phyloP scores from a whole-genome alignment of 2,797 vertebrate species.

The Xenentodon cancila region DNA sequence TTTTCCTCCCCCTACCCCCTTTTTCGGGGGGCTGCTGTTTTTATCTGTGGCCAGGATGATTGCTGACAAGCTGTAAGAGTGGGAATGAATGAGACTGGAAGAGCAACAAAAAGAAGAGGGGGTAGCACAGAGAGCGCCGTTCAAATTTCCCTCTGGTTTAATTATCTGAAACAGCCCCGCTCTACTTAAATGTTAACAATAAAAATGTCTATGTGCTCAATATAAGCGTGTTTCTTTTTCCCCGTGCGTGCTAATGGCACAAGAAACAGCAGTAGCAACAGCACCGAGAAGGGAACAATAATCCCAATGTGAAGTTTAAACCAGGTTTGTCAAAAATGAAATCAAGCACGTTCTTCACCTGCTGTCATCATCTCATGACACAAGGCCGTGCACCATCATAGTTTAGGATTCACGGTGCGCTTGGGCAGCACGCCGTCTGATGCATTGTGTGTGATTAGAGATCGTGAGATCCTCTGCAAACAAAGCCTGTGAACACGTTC shows the following conservation, averaged over 20 bases:
- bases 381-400: constrained; percentile 32
- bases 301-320: constrained; percentile 45
- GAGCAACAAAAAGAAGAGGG: neutral
- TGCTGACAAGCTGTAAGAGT: constrained; percentile 45
- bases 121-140: constrained; percentile 16
- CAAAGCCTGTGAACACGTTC: constrained; percentile 55
- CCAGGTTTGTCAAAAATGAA: constrained; percentile 45
- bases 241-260: constrained; percentile 23
- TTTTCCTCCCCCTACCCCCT: constrained; percentile 2
- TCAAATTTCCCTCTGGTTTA: constrained; percentile 79
- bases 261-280: constrained; percentile 25
- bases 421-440: too few species aligned
- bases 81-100: constrained; percentile 30
- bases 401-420: too few species aligned
- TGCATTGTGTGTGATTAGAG: constrained; percentile 3
- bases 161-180: constrained; percentile 68
- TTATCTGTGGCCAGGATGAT: constrained; percentile 54
- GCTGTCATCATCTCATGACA: constrained; percentile 44
- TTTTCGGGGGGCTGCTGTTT: constrained; percentile 47
- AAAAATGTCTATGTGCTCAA: constrained; percentile 31
- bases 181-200: constrained; percentile 62
- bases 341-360: constrained; percentile 55
- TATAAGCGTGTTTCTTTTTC: constrained; percentile 2
- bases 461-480: constrained; percentile 11
- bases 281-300: constrained; percentile 28